phyloP scores from a whole-genome alignment of 2,888 invertebrate genomes.

The Trileptium ribeirensis region DNA sequence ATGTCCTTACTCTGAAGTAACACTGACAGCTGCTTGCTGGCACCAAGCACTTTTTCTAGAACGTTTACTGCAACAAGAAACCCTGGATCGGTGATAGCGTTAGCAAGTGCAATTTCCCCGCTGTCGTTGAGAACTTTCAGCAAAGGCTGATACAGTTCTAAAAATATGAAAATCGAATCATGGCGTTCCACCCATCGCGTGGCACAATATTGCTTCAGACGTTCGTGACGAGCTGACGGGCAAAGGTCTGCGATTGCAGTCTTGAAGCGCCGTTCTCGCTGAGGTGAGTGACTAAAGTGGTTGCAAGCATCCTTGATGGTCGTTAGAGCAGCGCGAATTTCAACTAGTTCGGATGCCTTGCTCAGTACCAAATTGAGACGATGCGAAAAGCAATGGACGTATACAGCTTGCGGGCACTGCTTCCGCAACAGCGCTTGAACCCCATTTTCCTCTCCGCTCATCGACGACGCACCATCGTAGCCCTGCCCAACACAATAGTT shows the following conservation, averaged over 20 bases:
- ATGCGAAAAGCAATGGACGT: too few relatives aligned
- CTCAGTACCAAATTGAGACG: too few relatives aligned
- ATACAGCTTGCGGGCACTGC: too few relatives aligned
- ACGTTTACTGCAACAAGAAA: background rate
- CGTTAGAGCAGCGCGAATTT: too few relatives aligned
- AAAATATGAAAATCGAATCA: background rate
- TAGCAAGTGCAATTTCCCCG: too few relatives aligned
- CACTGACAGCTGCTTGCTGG: background rate
- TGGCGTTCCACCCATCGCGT: conserved; percentile 2
- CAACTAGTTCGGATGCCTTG: too few relatives aligned
- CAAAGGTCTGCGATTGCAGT: too few relatives aligned
- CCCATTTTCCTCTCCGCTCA: conserved; percentile 39
- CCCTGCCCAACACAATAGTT: conserved; percentile 19
- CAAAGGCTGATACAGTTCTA: background rate
- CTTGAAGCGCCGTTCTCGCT: too few relatives aligned
- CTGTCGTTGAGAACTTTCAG: background rate
- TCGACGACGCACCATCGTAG: conserved; percentile 43
- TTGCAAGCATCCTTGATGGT: too few relatives aligned
- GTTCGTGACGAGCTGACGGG: background rate
- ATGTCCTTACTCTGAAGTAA: background rate
- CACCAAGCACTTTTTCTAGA: background rate
- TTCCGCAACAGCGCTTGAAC: conserved; percentile 41
- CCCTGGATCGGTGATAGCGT: background rate
- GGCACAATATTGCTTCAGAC: background rate
- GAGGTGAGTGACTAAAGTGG: too few relatives aligned